phyloP scores from a whole-genome alignment of 2,888 invertebrate species.

The Hofmannophila pseudospretella region DNA sequence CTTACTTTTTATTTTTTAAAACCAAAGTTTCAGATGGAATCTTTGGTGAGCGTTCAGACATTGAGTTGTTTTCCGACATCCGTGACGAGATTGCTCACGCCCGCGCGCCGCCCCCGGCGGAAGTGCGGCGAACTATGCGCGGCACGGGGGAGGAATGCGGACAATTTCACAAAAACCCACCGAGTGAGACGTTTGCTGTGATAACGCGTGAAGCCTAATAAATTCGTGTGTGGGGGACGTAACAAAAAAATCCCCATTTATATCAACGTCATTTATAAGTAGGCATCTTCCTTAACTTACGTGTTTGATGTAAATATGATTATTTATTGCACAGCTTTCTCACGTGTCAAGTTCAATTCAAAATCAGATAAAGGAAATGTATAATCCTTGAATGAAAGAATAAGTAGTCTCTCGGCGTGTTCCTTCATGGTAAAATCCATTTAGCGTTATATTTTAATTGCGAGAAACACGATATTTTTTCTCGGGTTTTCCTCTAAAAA shows the following conservation, averaged over 20 bases:
- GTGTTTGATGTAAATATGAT: too few relatives aligned
- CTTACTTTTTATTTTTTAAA: constrained; percentile 4
- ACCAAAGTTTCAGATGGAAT: constrained; percentile 6
- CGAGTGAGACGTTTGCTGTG: constrained; percentile 61
- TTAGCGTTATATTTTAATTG: not conserved
- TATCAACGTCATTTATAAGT: constrained; percentile 19
- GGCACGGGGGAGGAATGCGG: constrained; percentile 54
- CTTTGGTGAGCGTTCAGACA: not conserved
- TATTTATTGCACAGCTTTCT: constrained; percentile 1
- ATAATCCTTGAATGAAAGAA: too few relatives aligned
- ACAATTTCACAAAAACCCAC: constrained; percentile 64
- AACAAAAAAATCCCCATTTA: constrained; percentile 52
- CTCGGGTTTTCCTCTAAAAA: constrained; percentile 14
- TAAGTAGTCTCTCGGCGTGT: too few relatives aligned
- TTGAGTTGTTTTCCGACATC: constrained; percentile 39
- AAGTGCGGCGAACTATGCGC: constrained; percentile 53
- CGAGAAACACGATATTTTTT: not conserved
- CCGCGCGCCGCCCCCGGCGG: constrained; percentile 39
- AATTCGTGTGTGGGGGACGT: constrained; percentile 52
- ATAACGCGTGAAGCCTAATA: constrained; percentile 64
- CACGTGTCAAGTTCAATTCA: too few relatives aligned
- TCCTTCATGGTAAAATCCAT: constrained; percentile 1
- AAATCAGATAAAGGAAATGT: too few relatives aligned
- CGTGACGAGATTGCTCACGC: constrained; percentile 35
- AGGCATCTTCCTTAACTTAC: too few relatives aligned